phyloP scores from a whole-genome alignment of 2,797 vertebrate genomes.

The Onychomys torridus region DNA sequence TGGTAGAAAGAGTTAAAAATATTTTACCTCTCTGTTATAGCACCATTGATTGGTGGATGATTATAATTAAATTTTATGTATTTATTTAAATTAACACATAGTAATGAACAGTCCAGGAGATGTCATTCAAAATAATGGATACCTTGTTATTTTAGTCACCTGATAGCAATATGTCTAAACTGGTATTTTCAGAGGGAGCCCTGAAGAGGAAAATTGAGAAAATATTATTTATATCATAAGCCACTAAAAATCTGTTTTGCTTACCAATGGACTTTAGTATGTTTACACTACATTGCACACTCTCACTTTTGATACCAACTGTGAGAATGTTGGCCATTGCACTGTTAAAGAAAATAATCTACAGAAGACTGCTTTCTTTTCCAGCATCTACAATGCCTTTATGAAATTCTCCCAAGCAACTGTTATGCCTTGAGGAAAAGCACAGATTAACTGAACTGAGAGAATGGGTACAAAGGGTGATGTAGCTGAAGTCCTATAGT shows the following conservation, averaged over 20 bases:
- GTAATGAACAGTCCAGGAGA: neutral
- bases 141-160: neutral
- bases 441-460: neutral
- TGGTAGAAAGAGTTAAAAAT: neutral
- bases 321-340: neutral
- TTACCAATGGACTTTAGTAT: neutral
- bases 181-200: neutral
- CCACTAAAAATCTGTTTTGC: neutral
- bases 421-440: neutral
- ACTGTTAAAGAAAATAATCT: neutral
- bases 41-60: neutral
- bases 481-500: neutral
- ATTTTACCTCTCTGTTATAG: conserved; percentile 6
- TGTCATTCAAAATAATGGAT: neutral
- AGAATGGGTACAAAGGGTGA: neutral
- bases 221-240: neutral
- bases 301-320: neutral
- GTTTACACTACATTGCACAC: neutral
- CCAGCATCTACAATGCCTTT: neutral
- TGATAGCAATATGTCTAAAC: neutral
- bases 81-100: neutral
- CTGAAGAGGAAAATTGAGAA: neutral
- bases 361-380: neutral
- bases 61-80: neutral
- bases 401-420: neutral